Base-by-base conservation (phyloP, 2,797 vertebrate species). In the Notolabrus celidotus region DNA sequence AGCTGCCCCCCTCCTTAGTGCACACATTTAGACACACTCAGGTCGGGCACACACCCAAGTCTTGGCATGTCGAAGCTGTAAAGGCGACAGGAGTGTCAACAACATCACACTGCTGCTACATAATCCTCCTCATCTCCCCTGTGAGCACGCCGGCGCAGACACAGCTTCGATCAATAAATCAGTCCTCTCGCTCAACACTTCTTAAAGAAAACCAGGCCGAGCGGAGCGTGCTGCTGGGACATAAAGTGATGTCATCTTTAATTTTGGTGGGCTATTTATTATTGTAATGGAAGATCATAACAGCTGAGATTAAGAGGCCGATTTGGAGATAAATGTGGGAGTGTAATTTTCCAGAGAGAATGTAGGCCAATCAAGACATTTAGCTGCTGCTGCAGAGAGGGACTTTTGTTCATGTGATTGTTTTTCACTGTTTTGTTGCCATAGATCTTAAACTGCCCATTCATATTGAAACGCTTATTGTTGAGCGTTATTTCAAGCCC, bases 11-110 rank as follows among this genome's bases (percentile, higher is more conserved):
- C 54, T 55, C 63, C 49, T 49, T 47, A 14, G 42, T 45, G 66
- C 72, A 69, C 74, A 46, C 80, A 68, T 79, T 69, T 70, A 77
- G 53, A 77, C 59, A 29, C 71, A 70, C 67, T 67, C 55, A 22
- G 25, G 19, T 33, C 20, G 77, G 86, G 81, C 87, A 81, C 67
- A 33, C 33, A 29, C 62, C 83, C 86, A 86, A 77, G 72, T 41
- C 80, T 63, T 71, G 79, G 76, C 82, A 65, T 80, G 77, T 81
- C 4, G 9, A 63, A 70, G 77, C 75, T 76, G 80, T 80, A 73
- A 84, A 84, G 77, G 83, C 45, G 67, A 88, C 86, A 85, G 79
- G 57, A 82, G 85, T 74, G 85, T 89, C 90, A 88, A 88, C 87
- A 89, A 53, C 81, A 85, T 87, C 77, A 70, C 54, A 57, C 82